A percentile compares a stretch with the other conserved stretches of the same genome.
phyloP scores from a whole-genome alignment of 2,113 vertebrate genomes.

The Brachypodius melanocephalos region DNA sequence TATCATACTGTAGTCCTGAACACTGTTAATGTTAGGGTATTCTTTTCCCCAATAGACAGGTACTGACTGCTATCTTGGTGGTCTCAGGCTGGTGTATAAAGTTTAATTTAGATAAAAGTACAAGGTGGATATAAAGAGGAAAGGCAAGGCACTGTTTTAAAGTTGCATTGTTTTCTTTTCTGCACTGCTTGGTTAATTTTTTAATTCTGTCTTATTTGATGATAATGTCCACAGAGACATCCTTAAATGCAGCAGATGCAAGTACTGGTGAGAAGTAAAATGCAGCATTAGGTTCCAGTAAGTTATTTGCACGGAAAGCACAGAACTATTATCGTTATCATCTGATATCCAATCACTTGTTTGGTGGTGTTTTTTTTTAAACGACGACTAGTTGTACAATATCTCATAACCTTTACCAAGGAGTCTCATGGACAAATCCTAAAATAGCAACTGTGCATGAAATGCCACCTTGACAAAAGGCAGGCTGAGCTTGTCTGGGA shows the following conservation, averaged over 20 bases:
- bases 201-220: slow-evolving; percentile 56
- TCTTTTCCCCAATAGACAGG: slow-evolving; percentile 52
- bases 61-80: slow-evolving; percentile 54
- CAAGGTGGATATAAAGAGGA: slow-evolving; percentile 54
- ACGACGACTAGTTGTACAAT: background rate
- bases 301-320: slow-evolving; percentile 11
- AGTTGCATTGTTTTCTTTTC: slow-evolving; percentile 39
- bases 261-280: slow-evolving; percentile 1
- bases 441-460: background rate
- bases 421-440: background rate
- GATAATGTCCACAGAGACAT: background rate
- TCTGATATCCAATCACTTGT: background rate
- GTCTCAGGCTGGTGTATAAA: slow-evolving; percentile 63
- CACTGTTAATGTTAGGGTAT: slow-evolving; percentile 72
- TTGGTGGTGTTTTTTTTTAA: background rate
- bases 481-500: background rate
- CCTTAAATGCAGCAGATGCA: slow-evolving; percentile 39
- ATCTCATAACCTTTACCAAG: background rate
- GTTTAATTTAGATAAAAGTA: slow-evolving; percentile 48
- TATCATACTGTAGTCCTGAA: slow-evolving; percentile 74
- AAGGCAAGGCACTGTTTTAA: slow-evolving; percentile 62
- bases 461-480: background rate
- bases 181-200: slow-evolving; percentile 65
- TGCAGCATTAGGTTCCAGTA: slow-evolving; percentile 15
- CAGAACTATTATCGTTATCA: background rate